Evolutionary conservation across 2,888 invertebrate species (phyloP).

Genomic region (Catocala nupta): DNA sequence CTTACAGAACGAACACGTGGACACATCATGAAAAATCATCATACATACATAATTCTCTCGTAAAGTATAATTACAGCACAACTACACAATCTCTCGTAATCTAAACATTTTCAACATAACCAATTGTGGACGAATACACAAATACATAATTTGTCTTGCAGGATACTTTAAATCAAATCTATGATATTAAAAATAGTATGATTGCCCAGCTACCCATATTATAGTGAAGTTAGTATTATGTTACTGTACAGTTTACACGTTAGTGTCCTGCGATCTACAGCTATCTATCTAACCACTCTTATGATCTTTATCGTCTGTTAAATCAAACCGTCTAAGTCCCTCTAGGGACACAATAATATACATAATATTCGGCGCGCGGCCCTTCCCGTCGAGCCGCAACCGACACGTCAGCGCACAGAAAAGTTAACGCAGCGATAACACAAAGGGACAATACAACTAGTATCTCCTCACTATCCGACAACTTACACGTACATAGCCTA

Average conservation of each 20-base stretch:
- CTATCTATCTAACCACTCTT: conserved; percentile 73
- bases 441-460: conserved; percentile 65
- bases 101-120: conserved; percentile 65
- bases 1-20: conserved; percentile 50
- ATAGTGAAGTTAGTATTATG: conserved; percentile 83
- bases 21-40: conserved; percentile 41
- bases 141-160: conserved; percentile 74
- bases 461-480: conserved; percentile 74
- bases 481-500: conserved; percentile 76
- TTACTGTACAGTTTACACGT: conserved; percentile 83
- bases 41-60: conserved; percentile 40
- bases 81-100: conserved; percentile 64
- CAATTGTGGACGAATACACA: conserved; percentile 71
- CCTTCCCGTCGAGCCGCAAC: conserved; percentile 42
- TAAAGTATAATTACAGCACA: conserved; percentile 55
- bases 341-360: conserved; percentile 64
- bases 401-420: conserved; percentile 59
- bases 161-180: conserved; percentile 71
- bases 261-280: conserved; percentile 76
- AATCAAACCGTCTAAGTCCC: conserved; percentile 62
- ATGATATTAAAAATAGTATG: conserved; percentile 82
- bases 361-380: conserved; percentile 58
- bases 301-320: conserved; percentile 60
- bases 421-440: conserved; percentile 63
- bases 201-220: conserved; percentile 85